Base-by-base conservation (phyloP, 2,888 invertebrate genomes). In the Andricus quercusramuli region DNA sequence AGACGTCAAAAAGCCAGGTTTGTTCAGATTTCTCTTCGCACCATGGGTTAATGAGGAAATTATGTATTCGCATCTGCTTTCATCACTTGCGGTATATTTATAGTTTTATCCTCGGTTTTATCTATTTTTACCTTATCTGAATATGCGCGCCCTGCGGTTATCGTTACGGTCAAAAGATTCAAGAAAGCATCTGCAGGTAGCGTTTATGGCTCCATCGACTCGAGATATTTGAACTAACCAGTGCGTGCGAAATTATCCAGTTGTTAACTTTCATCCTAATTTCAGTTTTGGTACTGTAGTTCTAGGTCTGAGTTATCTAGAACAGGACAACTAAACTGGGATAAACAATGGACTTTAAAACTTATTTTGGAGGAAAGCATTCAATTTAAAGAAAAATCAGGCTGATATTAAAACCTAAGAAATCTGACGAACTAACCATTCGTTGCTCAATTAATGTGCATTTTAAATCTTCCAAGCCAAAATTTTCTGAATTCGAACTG, bases 101-200 rank as follows among this genome's bases (percentile, higher is more conserved):
- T n/a, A n/a, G n/a, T n/a, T n/a, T n/a, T n/a, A n/a, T n/a, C n/a
- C n/a, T n/a, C n/a, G n/a, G 13, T 62, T 62, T 62, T 62, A 62
- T 25, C 62, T 62, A 62, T 62, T 62, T 62, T 62, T 62, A 62
- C 62, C 25, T 25, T 62, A 62, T 62, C 62, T 62, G 62, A 62
- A 62, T 62, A 25, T 62, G 3, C 25, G 25, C 62, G 25, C 62
- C 62, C 62, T 62, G 62, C 62, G 62, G 62, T 37, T 66, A n/a
- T 66, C 66, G 66, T 37, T 37, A 66, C 66, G 66, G 66, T 66
- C 37, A 66, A 66, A 66, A 37, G 66, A 66, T 66, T 37, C 37
- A 37, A 66, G 66, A 66, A 66, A 66, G 3, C 66, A 41, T 37
- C 17, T 66, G 32, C 37, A 66, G 37, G 37, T 66, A 37, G n/a